These are phyloP conservation scores for Hephaestus fuliginosus DNA, from an alignment of 2,797 vertebrate genomes.

Conservation along the genomic window DNA sequence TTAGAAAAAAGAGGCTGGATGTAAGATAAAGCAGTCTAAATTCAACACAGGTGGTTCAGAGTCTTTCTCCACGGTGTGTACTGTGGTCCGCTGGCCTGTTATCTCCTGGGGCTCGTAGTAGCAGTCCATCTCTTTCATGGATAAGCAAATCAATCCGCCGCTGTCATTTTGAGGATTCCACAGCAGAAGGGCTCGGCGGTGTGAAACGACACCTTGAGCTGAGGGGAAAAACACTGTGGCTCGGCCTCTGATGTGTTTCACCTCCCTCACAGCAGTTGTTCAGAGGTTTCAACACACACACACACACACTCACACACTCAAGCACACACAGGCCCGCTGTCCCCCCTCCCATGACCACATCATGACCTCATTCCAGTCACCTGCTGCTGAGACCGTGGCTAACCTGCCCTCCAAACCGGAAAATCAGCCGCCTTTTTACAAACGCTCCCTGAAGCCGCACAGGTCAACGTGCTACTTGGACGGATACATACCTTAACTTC, in stretches of 20 bases:
- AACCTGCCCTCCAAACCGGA: conserved; percentile 83
- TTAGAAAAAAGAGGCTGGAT: conserved; percentile 22
- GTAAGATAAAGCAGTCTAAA: conserved; percentile 64
- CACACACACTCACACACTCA: conserved; percentile 29
- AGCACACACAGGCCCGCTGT: conserved; percentile 36
- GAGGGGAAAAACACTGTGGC: conserved; percentile 45
- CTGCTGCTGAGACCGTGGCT: conserved; percentile 87
- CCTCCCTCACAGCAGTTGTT: conserved; percentile 87
- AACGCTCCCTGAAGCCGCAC: conserved; percentile 62
- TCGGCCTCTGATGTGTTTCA: conserved; percentile 81
- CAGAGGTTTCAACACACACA: conserved; percentile 77
- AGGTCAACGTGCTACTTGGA: conserved; percentile 66
- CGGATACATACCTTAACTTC: conserved; percentile 58
- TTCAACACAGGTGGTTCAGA: conserved; percentile 69
- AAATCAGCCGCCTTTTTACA: conserved; percentile 82
- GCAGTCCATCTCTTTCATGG: conserved; percentile 70
- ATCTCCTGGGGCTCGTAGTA: conserved; percentile 69
- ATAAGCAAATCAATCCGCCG: conserved; percentile 73
- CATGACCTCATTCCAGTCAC: conserved; percentile 85
- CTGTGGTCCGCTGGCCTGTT: conserved; percentile 29
- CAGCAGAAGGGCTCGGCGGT: conserved; percentile 57
- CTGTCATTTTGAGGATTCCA: conserved; percentile 72
- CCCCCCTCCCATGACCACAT: conserved; percentile 83
- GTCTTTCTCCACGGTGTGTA: conserved; percentile 44
- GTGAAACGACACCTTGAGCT: conserved; percentile 77